Conservation (phyloP, 2,113 vertebrate genomes). For the Salvelinus namaycush region DNA sequence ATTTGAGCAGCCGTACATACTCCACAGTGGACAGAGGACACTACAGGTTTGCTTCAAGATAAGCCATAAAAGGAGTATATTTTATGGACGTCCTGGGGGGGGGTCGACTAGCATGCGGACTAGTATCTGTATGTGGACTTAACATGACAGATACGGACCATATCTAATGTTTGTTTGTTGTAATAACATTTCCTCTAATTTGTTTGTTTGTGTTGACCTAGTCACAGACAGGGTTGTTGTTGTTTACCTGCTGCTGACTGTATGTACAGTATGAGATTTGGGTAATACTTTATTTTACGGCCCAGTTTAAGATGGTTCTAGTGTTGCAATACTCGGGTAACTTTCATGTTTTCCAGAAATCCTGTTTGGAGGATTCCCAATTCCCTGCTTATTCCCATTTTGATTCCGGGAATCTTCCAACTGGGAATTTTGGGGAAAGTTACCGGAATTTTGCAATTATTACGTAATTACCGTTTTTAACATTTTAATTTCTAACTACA, state of each 20-base stretch:
- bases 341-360: too few relatives aligned
- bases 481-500: not conserved
- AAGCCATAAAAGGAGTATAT: not conserved
- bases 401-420: too few relatives aligned
- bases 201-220: conserved; percentile 19
- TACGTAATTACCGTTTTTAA: not conserved
- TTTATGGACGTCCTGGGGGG: not conserved
- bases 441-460: not conserved
- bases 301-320: too few relatives aligned
- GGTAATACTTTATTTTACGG: too few relatives aligned
- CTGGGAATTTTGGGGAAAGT: too few relatives aligned
- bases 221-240: conserved; percentile 4
- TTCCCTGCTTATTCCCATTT: too few relatives aligned
- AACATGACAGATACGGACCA: conserved; percentile 28
- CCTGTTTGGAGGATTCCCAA: too few relatives aligned
- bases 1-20: not conserved
- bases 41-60: not conserved
- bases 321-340: too few relatives aligned
- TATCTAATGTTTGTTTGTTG: conserved; percentile 50
- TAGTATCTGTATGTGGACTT: not conserved
- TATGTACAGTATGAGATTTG: too few relatives aligned
- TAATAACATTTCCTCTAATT: conserved; percentile 11
- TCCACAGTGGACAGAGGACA: not conserved
- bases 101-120: not conserved
- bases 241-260: not conserved